Base-by-base conservation (phyloP, 2,888 invertebrate species). In the Drosophila falleni region DNA sequence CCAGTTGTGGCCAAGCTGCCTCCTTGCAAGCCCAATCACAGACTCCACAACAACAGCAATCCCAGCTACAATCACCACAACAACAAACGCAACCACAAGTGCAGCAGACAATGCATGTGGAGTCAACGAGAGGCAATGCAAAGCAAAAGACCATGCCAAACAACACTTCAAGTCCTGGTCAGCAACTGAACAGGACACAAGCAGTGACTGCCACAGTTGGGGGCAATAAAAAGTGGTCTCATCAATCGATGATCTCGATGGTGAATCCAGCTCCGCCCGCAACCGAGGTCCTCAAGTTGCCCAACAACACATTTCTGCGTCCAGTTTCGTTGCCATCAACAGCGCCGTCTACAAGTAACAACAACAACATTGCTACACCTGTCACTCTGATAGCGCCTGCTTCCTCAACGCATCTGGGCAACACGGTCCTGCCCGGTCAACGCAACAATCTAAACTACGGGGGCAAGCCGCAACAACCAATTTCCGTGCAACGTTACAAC, bases 291-390 rank as follows among this genome's bases (percentile, higher is more conserved):
- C 78, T 92, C 9, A 92, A 91, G 68, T 71, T 92, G 50, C 91
- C 91, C 5, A 81, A 87, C 31, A 91, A 87, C 62, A 92, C 92
- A n/a, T 91, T 82, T 71, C 71, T 92, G 29, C 82, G 91, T 11
- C 86, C 91, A 0, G 86, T 92, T 19, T 49, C 77, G 10, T 19
- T 80, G 46, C 71, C 80, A 23, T n/a, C 80, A 16, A 51, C 65
- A 19, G 63, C 71, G n/a, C 9, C 82, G 6, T 33, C 54, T 49
- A 39, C 63, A 49, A 26, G 31, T 58, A 71, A 16, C 65, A 71
- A 53, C n/a, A 83, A 31, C 6, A 31, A 9, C 15, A 67, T 53
- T 58, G 70, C 53, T 5, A 35, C 51, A 10, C 60, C 71, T 3
- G 29, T 62, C 23, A 71, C 80, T 15, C 46, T 79, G 6, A 79